These are phyloP conservation scores for Sebastes umbrosus DNA, from an alignment of 2,797 vertebrate species.

Conservation along the genomic window DNA sequence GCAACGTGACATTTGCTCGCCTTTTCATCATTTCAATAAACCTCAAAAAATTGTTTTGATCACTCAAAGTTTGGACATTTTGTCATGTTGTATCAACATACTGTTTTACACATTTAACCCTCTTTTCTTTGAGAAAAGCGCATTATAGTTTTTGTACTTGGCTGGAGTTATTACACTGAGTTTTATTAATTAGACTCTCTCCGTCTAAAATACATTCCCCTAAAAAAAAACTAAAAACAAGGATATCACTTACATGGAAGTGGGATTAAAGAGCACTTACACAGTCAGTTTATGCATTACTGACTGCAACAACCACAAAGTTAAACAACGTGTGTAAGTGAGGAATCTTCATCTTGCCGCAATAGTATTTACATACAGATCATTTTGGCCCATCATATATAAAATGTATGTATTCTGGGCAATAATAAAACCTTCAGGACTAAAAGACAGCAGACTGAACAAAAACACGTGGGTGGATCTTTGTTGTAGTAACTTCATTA, in stretches of 20 bases:
- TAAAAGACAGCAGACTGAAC: no score
- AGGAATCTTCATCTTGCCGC: neutral
- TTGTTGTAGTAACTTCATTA: neutral
- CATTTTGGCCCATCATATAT: neutral
- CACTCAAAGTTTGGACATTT: neutral
- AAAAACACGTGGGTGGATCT: no score
- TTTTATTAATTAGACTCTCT: neutral
- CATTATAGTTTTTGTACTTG: neutral
- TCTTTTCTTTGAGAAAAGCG: neutral
- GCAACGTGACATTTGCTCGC: neutral
- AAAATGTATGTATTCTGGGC: neutral
- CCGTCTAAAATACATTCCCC: rapidly evolving
- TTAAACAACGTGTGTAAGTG: neutral
- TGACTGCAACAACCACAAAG: neutral
- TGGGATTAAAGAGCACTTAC: neutral
- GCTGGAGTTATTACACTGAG: neutral
- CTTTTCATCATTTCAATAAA: neutral
- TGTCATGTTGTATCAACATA: neutral
- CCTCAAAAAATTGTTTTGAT: neutral
- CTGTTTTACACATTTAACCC: neutral
- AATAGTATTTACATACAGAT: neutral
- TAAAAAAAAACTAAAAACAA: neutral
- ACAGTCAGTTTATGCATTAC: neutral
- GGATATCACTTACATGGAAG: neutral
- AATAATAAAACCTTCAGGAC: no score